Conservation (phyloP, 2,113 vertebrate genomes). For the Turdus rufiventris region DNA sequence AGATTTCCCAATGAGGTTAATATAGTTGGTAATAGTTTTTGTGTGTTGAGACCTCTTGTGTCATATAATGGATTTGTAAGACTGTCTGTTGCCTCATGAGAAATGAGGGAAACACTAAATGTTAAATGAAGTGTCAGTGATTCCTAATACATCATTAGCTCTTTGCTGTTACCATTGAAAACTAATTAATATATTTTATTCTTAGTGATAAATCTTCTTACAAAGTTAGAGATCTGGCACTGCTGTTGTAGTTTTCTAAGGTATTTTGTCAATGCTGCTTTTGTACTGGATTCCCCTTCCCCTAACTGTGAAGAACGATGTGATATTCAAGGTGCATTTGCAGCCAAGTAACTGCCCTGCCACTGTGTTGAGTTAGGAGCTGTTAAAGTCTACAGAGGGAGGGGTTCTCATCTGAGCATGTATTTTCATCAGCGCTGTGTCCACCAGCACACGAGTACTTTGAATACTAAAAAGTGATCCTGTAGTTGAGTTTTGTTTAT, state of each 20-base stretch:
- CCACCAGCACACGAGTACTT: neutral
- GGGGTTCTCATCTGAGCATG: neutral
- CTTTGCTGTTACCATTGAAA: neutral
- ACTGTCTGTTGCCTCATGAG: neutral
- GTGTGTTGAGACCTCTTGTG: neutral
- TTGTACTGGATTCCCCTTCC: neutral
- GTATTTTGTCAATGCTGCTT: neutral
- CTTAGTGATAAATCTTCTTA: neutral
- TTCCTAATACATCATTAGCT: neutral
- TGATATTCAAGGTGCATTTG: neutral
- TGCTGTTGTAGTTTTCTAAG: neutral
- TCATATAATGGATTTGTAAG: neutral
- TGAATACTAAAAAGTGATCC: neutral
- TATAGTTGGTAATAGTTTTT: neutral
- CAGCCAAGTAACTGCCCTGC: neutral
- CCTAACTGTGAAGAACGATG: neutral
- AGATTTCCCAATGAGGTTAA: neutral
- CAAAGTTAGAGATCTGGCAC: neutral
- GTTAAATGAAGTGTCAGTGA: neutral
- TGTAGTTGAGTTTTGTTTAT: neutral
- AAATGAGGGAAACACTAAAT: neutral
- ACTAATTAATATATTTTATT: neutral
- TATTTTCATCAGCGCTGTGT: neutral
- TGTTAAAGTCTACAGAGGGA: neutral
- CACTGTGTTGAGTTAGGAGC: neutral